phyloP scores from a whole-genome alignment of 2,888 invertebrate species.

The Stenodera caucasica region DNA sequence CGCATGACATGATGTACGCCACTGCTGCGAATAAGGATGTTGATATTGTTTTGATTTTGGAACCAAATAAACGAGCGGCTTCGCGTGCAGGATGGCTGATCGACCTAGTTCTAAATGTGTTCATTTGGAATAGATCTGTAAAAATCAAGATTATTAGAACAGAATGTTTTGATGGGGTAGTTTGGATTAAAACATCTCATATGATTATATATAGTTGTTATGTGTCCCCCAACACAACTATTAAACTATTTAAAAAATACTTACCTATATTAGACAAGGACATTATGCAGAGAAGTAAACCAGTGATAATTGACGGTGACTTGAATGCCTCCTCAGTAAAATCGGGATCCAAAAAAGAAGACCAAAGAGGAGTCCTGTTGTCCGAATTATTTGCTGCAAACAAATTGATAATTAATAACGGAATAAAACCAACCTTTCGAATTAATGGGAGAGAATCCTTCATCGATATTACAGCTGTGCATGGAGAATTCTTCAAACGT shows the following conservation, averaged over 20 bases:
- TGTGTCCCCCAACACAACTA: neutral
- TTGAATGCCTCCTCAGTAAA: slow-evolving; percentile 25
- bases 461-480: slow-evolving; percentile 17
- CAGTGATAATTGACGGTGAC: slow-evolving; percentile 16
- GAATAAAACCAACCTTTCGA: slow-evolving; percentile 23
- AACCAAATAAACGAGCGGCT: slow-evolving; percentile 14
- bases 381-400: slow-evolving; percentile 19
- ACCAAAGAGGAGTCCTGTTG: slow-evolving; percentile 18
- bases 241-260: neutral
- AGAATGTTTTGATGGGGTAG: neutral
- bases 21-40: slow-evolving; percentile 5
- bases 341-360: slow-evolving; percentile 14
- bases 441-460: slow-evolving; percentile 9
- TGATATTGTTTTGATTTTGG: slow-evolving; percentile 20
- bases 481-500: neutral
- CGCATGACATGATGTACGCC: slow-evolving; percentile 13
- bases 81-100: neutral
- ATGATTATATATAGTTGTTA: neutral
- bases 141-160: neutral
- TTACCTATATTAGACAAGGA: neutral
- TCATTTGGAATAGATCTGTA: neutral
- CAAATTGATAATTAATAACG: slow-evolving; percentile 13
- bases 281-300: neutral
- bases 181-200: neutral
- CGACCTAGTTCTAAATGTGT: neutral